A percentile compares a stretch with the other conserved stretches of the same genome.
Evolutionary conservation across 2,888 invertebrate species (phyloP).

Genomic region (Andrena dorsata): DNA sequence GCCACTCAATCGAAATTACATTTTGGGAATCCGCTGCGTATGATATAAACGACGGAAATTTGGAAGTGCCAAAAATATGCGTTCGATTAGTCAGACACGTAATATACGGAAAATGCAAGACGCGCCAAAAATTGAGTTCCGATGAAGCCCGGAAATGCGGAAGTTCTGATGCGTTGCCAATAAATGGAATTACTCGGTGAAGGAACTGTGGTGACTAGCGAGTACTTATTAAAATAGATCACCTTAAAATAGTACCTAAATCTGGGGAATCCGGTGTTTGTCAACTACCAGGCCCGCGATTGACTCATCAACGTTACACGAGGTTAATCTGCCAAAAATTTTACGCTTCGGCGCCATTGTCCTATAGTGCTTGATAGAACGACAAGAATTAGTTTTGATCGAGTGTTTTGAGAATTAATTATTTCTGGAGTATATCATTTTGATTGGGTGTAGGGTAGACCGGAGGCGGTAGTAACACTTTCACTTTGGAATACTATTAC

Average conservation of each 20-base stretch:
- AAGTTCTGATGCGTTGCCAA: slow-evolving; percentile 55
- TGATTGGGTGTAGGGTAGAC: no score
- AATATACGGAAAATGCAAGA: slow-evolving; percentile 32
- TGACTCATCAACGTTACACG: slow-evolving; percentile 30
- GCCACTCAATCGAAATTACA: slow-evolving; percentile 9
- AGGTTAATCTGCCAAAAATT: slow-evolving; percentile 36
- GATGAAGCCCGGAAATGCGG: slow-evolving; percentile 41
- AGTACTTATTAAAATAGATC: slow-evolving; percentile 32
- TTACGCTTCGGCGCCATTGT: background rate
- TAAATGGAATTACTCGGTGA: slow-evolving; percentile 4
- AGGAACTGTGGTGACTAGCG: background rate
- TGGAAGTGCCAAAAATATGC: slow-evolving; percentile 35
- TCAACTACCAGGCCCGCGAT: slow-evolving; percentile 22
- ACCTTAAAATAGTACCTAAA: slow-evolving; percentile 24
- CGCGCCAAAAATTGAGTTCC: slow-evolving; percentile 21
- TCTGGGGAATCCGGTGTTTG: slow-evolving; percentile 31
- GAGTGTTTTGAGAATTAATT: background rate
- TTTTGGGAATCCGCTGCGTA: slow-evolving; percentile 8
- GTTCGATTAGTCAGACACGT: slow-evolving; percentile 27
- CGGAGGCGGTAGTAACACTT: no score
- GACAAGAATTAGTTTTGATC: background rate
- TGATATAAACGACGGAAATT: background rate
- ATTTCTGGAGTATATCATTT: background rate
- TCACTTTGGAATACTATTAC: no score
- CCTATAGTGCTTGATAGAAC: background rate